Conservation (phyloP, 1,140 invertebrate species). For the Drosophila asahinai region DNA sequence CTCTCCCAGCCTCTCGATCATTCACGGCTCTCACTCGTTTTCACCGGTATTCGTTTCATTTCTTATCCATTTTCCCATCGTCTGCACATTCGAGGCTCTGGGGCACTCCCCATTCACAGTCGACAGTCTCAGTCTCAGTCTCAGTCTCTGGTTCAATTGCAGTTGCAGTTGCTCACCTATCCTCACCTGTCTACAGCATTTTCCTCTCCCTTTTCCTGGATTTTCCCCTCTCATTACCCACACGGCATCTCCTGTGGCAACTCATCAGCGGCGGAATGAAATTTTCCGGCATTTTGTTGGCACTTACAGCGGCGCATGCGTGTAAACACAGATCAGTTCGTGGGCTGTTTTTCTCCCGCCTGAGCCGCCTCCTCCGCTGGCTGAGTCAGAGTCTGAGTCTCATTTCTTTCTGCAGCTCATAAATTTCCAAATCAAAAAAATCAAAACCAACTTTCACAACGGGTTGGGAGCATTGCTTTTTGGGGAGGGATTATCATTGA, state of each 20-base stretch:
- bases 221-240: slow-evolving; percentile 13
- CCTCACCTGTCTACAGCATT: neutral
- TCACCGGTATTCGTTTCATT: slow-evolving; percentile 21
- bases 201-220: neutral
- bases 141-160: no score
- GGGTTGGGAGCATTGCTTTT: slow-evolving; percentile 26
- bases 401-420: slow-evolving; percentile 33
- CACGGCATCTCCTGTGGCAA: slow-evolving; percentile 54
- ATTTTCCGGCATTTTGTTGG: slow-evolving; percentile 69
- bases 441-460: slow-evolving; percentile 52
- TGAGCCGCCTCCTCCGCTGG: neutral
- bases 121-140: neutral
- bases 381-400: neutral
- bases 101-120: slow-evolving; percentile 30
- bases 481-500: slow-evolving; percentile 11
- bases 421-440: slow-evolving; percentile 53
- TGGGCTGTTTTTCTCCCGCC: slow-evolving; percentile 21
- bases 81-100: slow-evolving; percentile 5
- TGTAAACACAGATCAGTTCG: slow-evolving; percentile 46
- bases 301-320: slow-evolving; percentile 59
- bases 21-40: slow-evolving; percentile 11
- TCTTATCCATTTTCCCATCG: slow-evolving; percentile 40
- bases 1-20: slow-evolving; percentile 26
- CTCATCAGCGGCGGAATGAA: slow-evolving; percentile 48
- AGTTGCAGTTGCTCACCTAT: neutral